These are phyloP conservation scores for Yponomeuta cagnagella DNA, from an alignment of 2,888 invertebrate species.

Conservation along the genomic window DNA sequence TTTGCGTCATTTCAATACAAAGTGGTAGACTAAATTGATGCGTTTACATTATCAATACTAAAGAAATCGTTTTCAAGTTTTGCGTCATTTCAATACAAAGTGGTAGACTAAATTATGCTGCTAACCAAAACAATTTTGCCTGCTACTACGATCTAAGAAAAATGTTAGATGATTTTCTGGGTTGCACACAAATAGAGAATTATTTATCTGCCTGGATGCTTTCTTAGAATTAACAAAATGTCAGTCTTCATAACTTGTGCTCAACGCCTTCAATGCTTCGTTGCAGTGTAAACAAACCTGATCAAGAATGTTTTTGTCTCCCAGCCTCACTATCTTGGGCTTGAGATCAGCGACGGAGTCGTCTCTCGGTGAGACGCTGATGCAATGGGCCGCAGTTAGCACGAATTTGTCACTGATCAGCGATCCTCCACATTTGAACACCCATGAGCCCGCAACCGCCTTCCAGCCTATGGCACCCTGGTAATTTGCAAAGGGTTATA, in stretches of 20 bases:
- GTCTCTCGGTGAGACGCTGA: conserved; percentile 25
- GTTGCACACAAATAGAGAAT: neutral
- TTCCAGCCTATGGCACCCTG: conserved; percentile 43
- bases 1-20: too few relatives aligned
- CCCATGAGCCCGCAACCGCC: conserved; percentile 29
- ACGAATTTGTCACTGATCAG: conserved; percentile 77
- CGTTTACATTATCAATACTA: too few relatives aligned
- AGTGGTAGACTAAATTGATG: too few relatives aligned
- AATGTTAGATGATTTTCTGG: neutral
- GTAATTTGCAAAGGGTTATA: conserved; percentile 6
- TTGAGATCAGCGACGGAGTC: conserved; percentile 24
- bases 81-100: too few relatives aligned
- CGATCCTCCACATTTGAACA: conserved; percentile 76
- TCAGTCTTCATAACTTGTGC: too few relatives aligned
- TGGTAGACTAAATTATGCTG: too few relatives aligned
- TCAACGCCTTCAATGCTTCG: too few relatives aligned
- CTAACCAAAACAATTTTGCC: too few relatives aligned
- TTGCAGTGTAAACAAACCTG: conserved; percentile 13
- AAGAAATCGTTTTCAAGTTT: too few relatives aligned
- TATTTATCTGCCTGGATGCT: too few relatives aligned
- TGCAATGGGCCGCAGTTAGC: conserved; percentile 80
- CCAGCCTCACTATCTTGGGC: conserved; percentile 39
- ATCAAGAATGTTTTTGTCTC: conserved; percentile 31
- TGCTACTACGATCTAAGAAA: neutral
- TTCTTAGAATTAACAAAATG: too few relatives aligned